phyloP scores from a whole-genome alignment of 2,113 vertebrate species.

The Ia io region DNA sequence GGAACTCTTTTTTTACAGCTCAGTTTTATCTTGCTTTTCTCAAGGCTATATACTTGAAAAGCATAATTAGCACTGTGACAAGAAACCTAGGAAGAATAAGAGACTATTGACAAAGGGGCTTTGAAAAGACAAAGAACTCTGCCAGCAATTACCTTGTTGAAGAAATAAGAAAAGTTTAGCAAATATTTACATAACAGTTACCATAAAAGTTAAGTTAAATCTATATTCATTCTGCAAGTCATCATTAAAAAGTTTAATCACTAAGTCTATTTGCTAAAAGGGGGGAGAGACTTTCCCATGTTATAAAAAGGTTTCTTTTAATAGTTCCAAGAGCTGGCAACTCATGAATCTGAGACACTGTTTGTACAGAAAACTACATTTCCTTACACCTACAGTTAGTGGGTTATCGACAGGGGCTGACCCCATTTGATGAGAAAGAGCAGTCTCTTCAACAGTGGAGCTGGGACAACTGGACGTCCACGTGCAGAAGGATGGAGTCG shows the following conservation, averaged over 20 bases:
- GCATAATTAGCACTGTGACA: background rate
- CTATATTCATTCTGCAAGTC: background rate
- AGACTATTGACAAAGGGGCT: slow-evolving; percentile 32
- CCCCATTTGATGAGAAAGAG: background rate
- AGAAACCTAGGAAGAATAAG: slow-evolving; percentile 17
- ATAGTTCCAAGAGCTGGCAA: background rate
- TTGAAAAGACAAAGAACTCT: background rate
- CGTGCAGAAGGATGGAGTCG: fast-evolving
- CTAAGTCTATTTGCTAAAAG: slow-evolving; percentile 39
- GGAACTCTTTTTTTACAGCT: background rate
- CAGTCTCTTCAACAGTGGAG: background rate
- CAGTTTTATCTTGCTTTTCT: background rate
- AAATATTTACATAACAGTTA: slow-evolving; percentile 50
- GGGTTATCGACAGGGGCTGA: background rate
- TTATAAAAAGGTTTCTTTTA: background rate
- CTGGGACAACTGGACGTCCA: background rate
- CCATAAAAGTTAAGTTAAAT: slow-evolving; percentile 1
- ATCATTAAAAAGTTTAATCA: slow-evolving; percentile 34
- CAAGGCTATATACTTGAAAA: background rate
- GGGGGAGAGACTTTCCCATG: background rate
- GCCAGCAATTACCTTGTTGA: slow-evolving; percentile 1
- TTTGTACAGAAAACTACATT: background rate
- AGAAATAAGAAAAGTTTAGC: slow-evolving; percentile 36
- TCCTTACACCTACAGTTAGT: background rate
- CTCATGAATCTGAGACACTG: background rate